Base-by-base conservation (phyloP, 2,113 vertebrate species). In the Sander lucioperca region DNA sequence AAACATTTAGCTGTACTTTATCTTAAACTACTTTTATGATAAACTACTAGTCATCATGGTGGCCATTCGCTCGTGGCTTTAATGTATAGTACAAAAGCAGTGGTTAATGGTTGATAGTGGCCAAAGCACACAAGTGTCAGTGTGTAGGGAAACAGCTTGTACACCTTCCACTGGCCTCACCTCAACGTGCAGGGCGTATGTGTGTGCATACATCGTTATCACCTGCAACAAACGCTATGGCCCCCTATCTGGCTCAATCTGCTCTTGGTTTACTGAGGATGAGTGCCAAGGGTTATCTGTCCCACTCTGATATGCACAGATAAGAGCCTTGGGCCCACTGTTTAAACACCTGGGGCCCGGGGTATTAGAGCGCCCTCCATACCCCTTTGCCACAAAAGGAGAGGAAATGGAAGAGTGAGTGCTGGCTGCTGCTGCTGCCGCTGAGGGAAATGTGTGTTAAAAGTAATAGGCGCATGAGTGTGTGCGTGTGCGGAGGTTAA, bases 281-380 rank as follows among this genome's bases (percentile, higher is more conserved):
- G 89, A 93, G 95, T 95, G 95, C 95, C 74, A 87, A 91, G 93
- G 96, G 96, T 97, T 97, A 97, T 97, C 96, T 89, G 95, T 75
- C 63, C 84, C 66, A 36, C 86, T 94, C 91, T 86, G 95, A 97
- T 96, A 95, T 84, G 92, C 88, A 90, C 93, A 94, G 96, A 96
- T 96, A 96, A 93, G 93, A 68, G 84, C 89, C 85, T 79, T 66
- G 83, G 91, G 91, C 94, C 92, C 94, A 90, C 93, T 85, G 92
- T 94, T 95, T 94, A 94, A 96, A 96, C 95, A 95, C 90, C 43
- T 82, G 74, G 71, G 75, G 71, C 86, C 79, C 53, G 0, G 74
- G 89, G 89, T 88, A 91, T 92, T 94, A 90, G 88, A 81, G 80
- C 76, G 30, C 85, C 90, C 89, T 77, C 87, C 30, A 53, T 58